Evolutionary conservation across 2,797 vertebrate genomes (phyloP), one percentile per base, ranked within the genome.

Genomic region (Chiropotes sagulatus): DNA sequence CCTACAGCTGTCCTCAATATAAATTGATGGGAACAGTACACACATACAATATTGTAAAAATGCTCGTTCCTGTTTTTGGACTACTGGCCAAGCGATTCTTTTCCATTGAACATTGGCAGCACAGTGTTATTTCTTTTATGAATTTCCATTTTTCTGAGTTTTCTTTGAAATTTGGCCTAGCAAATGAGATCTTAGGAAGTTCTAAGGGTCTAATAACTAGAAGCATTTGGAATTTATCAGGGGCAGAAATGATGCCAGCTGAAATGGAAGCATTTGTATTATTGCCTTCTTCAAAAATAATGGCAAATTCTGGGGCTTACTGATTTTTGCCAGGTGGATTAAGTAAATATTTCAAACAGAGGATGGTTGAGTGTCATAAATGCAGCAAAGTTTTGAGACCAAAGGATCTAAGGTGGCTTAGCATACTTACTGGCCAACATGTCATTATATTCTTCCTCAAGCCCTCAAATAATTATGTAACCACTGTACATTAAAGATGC

Each of bases 121-220:
- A 73, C 46, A 95, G 91, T 95, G 88, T 86, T 98, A 79, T 97
- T 97, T 96, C 93, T 98, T 94, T 98, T 97, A 98, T 70, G 48
- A 96, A 97, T 98, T 98, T 98, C 93, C 98, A 96, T 97, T 98
- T 98, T 98, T 98, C 98, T 94, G 79, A 96, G 50, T 76, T 98
- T 98, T 97, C 93, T 90, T 97, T 89, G 86, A 84, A 97, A 92
- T 96, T 90, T 97, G 83, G 73, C 58, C 85, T 97, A 90, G 88
- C 94, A 98, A 98, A 98, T 92, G 41, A 64, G 78, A 83, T 52
- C 54, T 88, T 94, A 1, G 9, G 10, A 94, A 92, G 72, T 70
- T 98, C 80, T 96, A 96, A 87, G 89, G 82, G 72, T 96, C 93
- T 96, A 98, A 98, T 96, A 97, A 97, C 36, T 61, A 88, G 0